phyloP scores from a whole-genome alignment of 1,140 invertebrate species.

The Drosophila ercepeae region DNA sequence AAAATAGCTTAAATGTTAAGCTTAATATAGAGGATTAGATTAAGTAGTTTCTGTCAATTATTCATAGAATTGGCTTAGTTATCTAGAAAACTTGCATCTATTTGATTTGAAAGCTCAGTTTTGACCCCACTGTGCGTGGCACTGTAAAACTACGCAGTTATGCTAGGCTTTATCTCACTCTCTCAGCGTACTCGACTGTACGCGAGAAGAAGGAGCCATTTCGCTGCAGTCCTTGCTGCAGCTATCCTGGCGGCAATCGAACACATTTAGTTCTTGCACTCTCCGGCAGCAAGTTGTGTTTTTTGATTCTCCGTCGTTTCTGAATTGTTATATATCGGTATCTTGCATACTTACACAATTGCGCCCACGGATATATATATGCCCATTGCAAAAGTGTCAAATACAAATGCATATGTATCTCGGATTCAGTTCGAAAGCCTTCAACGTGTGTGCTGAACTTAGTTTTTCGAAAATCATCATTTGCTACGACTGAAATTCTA shows the following conservation, averaged over 20 bases:
- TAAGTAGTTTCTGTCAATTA: too few relatives aligned
- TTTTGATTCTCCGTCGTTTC: slow-evolving; percentile 82
- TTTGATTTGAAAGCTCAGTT: too few relatives aligned
- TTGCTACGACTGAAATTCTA: slow-evolving; percentile 50
- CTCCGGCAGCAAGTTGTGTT: slow-evolving; percentile 84
- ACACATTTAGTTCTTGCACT: slow-evolving; percentile 84
- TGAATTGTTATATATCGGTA: slow-evolving; percentile 81
- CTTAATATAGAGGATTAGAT: too few relatives aligned
- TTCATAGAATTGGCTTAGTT: too few relatives aligned
- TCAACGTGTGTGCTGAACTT: slow-evolving; percentile 52
- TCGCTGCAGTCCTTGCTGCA: slow-evolving; percentile 67
- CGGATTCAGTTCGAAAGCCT: slow-evolving; percentile 49
- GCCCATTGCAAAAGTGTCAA: slow-evolving; percentile 37
- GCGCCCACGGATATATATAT: slow-evolving; percentile 39
- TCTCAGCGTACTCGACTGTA: slow-evolving; percentile 53
- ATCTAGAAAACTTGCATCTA: background rate
- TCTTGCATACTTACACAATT: slow-evolving; percentile 61
- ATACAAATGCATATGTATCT: slow-evolving; percentile 22
- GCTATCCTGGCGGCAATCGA: slow-evolving; percentile 77
- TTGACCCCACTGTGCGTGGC: slow-evolving; percentile 37
- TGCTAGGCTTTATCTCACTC: slow-evolving; percentile 46
- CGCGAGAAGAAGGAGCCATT: slow-evolving; percentile 19
- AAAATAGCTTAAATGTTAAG: too few relatives aligned
- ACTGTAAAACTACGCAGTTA: slow-evolving; percentile 69
- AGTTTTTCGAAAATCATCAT: slow-evolving; percentile 56